A percentile compares a stretch with the other conserved stretches of the same genome.
phyloP scores from a whole-genome alignment of 2,888 invertebrate genomes.

The Ommatoiulus sabulosus region DNA sequence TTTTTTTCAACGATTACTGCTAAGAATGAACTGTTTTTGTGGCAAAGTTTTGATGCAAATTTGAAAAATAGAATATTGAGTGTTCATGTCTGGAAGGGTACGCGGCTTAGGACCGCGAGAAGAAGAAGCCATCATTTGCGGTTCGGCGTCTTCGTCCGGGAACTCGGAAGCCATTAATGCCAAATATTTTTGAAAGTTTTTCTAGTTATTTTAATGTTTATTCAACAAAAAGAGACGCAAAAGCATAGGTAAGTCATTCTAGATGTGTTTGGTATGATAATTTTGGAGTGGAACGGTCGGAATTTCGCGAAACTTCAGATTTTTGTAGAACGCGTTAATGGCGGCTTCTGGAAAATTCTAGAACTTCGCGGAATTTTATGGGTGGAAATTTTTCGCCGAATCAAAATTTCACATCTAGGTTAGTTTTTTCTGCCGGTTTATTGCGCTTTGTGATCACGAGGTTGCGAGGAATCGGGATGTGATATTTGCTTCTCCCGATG shows the following conservation, averaged over 20 bases:
- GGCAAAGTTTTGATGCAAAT: neutral
- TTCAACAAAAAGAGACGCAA: constrained; percentile 3
- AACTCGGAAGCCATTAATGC: constrained; percentile 49
- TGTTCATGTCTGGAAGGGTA: neutral
- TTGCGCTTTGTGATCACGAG: neutral
- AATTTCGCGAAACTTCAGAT: neutral
- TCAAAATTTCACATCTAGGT: neutral
- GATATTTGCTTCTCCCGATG: neutral
- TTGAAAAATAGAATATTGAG: neutral
- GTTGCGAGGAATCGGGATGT: neutral
- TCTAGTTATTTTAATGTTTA: constrained; percentile 32
- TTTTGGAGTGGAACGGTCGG: neutral
- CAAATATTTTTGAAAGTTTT: constrained; percentile 26
- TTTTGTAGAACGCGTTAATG: neutral
- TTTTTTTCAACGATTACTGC: neutral
- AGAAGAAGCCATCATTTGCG: constrained; percentile 37
- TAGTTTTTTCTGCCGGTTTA: neutral
- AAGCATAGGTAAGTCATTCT: constrained; percentile 28
- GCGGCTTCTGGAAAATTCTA: neutral
- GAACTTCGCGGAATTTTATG: constrained; percentile 6
- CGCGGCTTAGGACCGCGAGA: neutral
- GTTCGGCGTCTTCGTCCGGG: constrained; percentile 47
- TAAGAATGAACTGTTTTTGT: neutral
- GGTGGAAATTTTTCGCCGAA: neutral
- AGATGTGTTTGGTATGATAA: neutral